These are phyloP conservation scores for Sceloporus tristichus DNA, from an alignment of 2,113 vertebrate species.

Conservation along the genomic window DNA sequence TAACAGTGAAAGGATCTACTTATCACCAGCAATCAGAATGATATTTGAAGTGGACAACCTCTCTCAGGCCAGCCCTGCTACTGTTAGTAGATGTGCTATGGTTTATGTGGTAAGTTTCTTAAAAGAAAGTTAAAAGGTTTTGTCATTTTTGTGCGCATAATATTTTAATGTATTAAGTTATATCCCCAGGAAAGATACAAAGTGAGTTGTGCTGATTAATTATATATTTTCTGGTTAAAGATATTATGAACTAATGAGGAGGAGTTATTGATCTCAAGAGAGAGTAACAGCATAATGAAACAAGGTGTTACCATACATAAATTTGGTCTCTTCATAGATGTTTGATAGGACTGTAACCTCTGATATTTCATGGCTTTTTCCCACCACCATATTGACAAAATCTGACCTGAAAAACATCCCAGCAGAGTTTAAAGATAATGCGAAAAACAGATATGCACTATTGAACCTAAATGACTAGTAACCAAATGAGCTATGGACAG, in stretches of 20 bases:
- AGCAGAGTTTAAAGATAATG: too few relatives aligned
- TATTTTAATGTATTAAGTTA: neutral
- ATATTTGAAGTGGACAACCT: slow-evolving; percentile 75
- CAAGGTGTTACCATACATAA: neutral
- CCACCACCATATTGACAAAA: neutral
- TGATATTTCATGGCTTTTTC: neutral
- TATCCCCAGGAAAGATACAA: neutral
- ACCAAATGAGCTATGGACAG: too few relatives aligned
- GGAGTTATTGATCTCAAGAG: neutral
- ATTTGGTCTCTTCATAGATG: neutral
- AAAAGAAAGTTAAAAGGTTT: neutral
- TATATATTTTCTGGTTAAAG: neutral
- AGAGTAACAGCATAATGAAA: neutral
- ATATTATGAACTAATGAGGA: too few relatives aligned
- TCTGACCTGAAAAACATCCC: too few relatives aligned
- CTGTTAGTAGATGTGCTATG: slow-evolving; percentile 70
- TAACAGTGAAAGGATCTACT: slow-evolving; percentile 74
- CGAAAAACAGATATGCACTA: too few relatives aligned
- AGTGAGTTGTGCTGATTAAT: neutral
- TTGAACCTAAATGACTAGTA: too few relatives aligned
- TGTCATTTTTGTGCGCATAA: neutral
- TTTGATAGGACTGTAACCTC: neutral
- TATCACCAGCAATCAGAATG: slow-evolving; percentile 67
- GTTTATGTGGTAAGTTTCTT: slow-evolving; percentile 73
- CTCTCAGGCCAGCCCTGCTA: slow-evolving; percentile 66